phyloP scores from a whole-genome alignment of 2,888 invertebrate species.

The Rhagophthalmus giganteus region DNA sequence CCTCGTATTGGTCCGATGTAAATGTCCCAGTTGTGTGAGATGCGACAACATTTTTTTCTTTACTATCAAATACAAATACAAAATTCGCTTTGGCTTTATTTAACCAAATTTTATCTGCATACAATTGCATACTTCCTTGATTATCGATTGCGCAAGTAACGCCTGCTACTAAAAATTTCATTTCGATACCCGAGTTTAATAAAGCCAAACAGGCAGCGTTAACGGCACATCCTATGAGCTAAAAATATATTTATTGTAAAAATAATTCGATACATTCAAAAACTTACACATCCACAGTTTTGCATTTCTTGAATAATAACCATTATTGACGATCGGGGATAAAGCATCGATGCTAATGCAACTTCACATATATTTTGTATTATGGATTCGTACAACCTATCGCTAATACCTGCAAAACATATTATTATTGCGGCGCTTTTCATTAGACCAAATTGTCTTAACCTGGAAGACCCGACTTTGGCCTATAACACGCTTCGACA shows the following conservation, averaged over 20 bases:
- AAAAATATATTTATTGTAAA: too few species aligned
- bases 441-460: slow-evolving; percentile 5
- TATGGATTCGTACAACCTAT: slow-evolving; percentile 73
- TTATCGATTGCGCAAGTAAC: slow-evolving; percentile 72
- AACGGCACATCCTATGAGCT: slow-evolving; percentile 78
- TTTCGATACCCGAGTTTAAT: slow-evolving; percentile 79
- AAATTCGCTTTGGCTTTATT: slow-evolving; percentile 64
- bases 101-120: slow-evolving; percentile 50
- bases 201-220: slow-evolving; percentile 84
- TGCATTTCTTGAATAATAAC: slow-evolving; percentile 86
- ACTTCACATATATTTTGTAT: slow-evolving; percentile 78
- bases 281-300: slow-evolving; percentile 74
- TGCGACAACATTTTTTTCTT: slow-evolving; percentile 61
- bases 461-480: slow-evolving; percentile 75
- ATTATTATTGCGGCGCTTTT: slow-evolving; percentile 7
- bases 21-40: slow-evolving; percentile 74
- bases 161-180: slow-evolving; percentile 81
- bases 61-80: slow-evolving; percentile 75
- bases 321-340: slow-evolving; percentile 79
- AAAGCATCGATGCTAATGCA: slow-evolving; percentile 68
- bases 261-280: too few species aligned
- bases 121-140: slow-evolving; percentile 57
- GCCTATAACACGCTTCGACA: slow-evolving; percentile 77
- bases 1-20: slow-evolving; percentile 66
- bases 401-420: slow-evolving; percentile 60